phyloP scores from a whole-genome alignment of 2,113 vertebrate genomes.

The Lates calcarifer region DNA sequence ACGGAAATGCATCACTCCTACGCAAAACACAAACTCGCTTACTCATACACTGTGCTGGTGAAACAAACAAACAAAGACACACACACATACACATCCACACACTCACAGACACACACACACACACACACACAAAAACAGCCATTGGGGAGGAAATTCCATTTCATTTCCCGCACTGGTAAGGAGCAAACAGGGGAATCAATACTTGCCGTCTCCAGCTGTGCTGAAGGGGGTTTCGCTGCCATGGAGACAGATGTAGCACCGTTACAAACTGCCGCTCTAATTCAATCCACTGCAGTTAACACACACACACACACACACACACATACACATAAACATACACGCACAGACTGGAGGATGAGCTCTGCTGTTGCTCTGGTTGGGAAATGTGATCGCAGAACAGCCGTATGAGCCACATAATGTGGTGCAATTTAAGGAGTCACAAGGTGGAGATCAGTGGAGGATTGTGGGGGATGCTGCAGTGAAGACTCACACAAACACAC shows the following conservation, averaged over 20 bases:
- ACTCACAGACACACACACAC: conserved; percentile 10
- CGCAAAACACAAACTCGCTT: conserved; percentile 42
- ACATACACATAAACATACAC: conserved; percentile 19
- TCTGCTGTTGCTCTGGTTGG: conserved; percentile 18
- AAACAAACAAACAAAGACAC: conserved; percentile 49
- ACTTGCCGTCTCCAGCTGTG: conserved; percentile 76
- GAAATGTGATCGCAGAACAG: conserved; percentile 30
- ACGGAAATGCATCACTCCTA: conserved; percentile 33
- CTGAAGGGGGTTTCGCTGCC: conserved; percentile 74
- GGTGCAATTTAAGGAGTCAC: background rate
- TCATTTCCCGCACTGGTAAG: conserved; percentile 76
- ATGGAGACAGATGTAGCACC: conserved; percentile 76
- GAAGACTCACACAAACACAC: background rate
- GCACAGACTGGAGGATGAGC: conserved; percentile 26
- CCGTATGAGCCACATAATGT: background rate
- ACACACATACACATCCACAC: conserved; percentile 17
- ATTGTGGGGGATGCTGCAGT: conserved; percentile 1
- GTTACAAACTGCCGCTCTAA: conserved; percentile 66
- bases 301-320: conserved; percentile 41
- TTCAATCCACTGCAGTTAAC: conserved; percentile 65
- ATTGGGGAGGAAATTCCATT: conserved; percentile 76
- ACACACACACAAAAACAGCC: conserved; percentile 35
- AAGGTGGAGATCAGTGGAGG: conserved; percentile 9
- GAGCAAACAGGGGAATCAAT: conserved; percentile 78
- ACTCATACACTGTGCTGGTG: conserved; percentile 37